A percentile compares a stretch with the other conserved stretches of the same genome.
Conservation (phyloP, 2,113 vertebrate species). For the Gorsachius goisagi region DNA sequence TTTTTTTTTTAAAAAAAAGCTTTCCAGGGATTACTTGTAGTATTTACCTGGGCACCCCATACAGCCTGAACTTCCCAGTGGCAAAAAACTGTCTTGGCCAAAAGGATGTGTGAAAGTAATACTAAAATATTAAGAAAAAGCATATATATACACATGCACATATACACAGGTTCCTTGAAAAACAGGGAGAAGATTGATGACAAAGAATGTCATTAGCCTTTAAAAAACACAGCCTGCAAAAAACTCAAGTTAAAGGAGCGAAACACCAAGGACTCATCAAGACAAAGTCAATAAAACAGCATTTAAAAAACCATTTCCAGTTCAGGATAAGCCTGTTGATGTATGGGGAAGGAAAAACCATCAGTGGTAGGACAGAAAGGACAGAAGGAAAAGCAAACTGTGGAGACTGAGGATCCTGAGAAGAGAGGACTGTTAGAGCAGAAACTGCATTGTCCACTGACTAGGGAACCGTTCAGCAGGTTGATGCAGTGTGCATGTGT, state of each 20-base stretch:
- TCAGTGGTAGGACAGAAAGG: not conserved
- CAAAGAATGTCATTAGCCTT: not conserved
- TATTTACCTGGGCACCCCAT: not conserved
- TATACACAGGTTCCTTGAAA: not conserved
- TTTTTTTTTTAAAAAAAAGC: too few relatives aligned
- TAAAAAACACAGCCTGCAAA: conserved; percentile 12
- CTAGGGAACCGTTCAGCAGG: not conserved
- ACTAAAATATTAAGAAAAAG: not conserved
- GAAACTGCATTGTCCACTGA: not conserved
- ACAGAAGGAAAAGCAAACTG: not conserved
- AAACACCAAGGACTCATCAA: conserved; percentile 24
- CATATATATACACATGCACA: not conserved
- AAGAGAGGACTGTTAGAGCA: not conserved
- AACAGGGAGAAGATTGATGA: not conserved
- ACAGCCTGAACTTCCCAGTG: not conserved
- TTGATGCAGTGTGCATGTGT: not conserved
- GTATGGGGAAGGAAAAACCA: conserved; percentile 12
- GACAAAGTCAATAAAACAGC: conserved; percentile 33
- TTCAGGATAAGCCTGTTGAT: not conserved
- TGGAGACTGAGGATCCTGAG: not conserved
- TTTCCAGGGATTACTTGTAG: not conserved
- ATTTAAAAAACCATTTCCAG: conserved; percentile 55
- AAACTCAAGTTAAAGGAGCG: not conserved
- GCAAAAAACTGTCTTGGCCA: not conserved
- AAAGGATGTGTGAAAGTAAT: not conserved